These are phyloP conservation scores for Tigriopus japonicus DNA, from an alignment of 1,140 invertebrate species.

Conservation along the genomic window DNA sequence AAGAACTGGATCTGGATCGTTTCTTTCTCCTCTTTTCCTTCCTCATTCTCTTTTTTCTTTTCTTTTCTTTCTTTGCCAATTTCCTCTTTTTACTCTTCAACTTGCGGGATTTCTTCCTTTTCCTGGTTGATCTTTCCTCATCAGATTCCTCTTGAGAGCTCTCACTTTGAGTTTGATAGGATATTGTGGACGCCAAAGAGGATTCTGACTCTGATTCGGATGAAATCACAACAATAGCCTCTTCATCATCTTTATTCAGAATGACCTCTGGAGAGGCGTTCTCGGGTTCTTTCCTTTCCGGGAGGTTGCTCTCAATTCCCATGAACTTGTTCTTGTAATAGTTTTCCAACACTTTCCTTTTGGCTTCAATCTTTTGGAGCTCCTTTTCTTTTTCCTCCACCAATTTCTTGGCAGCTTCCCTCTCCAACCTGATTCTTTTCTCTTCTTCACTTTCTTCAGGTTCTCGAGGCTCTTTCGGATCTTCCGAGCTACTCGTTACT, in stretches of 20 bases:
- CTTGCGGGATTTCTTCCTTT: background rate
- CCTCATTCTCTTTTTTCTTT: background rate
- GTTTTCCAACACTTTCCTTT: conserved; percentile 9
- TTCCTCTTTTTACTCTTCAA: background rate
- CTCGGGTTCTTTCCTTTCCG: too few species aligned
- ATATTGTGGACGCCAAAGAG: too few species aligned
- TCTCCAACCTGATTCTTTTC: background rate
- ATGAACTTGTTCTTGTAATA: background rate
- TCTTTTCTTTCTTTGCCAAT: background rate
- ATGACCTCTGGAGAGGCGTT: too few species aligned
- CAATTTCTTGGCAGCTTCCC: background rate
- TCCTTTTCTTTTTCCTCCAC: conserved; percentile 6
- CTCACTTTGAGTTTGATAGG: too few species aligned
- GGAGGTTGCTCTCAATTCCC: too few species aligned
- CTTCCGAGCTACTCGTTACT: background rate
- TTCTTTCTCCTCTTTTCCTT: background rate
- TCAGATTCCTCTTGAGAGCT: too few species aligned
- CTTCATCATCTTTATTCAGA: too few species aligned
- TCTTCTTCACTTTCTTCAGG: background rate
- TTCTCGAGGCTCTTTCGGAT: background rate
- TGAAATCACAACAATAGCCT: too few species aligned
- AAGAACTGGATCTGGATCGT: background rate
- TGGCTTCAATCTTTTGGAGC: conserved; percentile 6
- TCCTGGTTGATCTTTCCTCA: background rate
- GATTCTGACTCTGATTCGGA: too few species aligned